phyloP scores from a whole-genome alignment of 2,113 vertebrate genomes.

The Macroglossus sobrinus region DNA sequence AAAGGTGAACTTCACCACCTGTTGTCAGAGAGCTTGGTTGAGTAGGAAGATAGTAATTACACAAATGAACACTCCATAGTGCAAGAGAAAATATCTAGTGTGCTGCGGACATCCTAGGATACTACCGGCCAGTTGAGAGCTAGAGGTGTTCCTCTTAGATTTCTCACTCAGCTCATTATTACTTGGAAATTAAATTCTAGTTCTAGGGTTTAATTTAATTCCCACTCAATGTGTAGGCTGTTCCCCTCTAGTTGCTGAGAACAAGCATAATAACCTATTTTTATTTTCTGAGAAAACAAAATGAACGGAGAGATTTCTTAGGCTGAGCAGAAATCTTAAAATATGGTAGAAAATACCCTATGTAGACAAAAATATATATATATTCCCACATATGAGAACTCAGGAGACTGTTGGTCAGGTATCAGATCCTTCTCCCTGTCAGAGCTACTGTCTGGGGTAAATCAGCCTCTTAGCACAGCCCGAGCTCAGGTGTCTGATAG shows the following conservation, averaged over 20 bases:
- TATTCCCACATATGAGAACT: not conserved
- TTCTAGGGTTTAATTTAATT: not conserved
- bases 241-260: not conserved
- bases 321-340: not conserved
- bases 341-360: not conserved
- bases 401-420: not conserved
- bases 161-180: not conserved
- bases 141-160: not conserved
- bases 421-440: not conserved
- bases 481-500: not conserved
- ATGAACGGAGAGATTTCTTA: not conserved
- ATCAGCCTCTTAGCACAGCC: not conserved
- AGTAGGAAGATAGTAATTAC: not conserved
- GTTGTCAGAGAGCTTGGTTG: not conserved
- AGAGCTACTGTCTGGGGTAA: not conserved
- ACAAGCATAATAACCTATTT: not conserved
- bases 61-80: not conserved
- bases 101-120: not conserved
- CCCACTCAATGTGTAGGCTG: not conserved
- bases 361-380: not conserved
- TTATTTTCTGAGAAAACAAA: constrained; percentile 32
- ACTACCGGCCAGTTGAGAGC: not conserved
- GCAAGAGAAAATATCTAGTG: not conserved
- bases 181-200: not conserved
- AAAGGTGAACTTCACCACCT: not conserved